phyloP scores from a whole-genome alignment of 2,797 vertebrate genomes.

The Sebastes cheni region DNA sequence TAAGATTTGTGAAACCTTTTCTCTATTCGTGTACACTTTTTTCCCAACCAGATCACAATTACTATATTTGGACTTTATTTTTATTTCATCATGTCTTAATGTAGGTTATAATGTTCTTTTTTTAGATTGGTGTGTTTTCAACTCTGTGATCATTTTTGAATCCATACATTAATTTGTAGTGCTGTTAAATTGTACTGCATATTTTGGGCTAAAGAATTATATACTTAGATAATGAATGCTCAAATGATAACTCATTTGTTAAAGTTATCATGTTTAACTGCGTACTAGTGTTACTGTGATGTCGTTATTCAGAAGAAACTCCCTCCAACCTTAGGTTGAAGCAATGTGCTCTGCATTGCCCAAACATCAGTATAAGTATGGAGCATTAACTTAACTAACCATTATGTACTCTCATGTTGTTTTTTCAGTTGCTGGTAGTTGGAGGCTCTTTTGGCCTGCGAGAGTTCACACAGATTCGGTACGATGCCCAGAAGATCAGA shows the following conservation, averaged over 20 bases:
- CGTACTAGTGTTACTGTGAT: neutral
- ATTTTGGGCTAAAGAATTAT: neutral
- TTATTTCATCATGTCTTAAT: too few species aligned
- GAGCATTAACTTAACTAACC: neutral
- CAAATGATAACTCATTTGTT: neutral
- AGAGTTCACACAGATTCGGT: slow-evolving; percentile 94
- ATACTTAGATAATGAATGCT: neutral
- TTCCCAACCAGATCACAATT: too few species aligned
- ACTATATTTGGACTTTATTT: too few species aligned
- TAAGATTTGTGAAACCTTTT: too few species aligned
- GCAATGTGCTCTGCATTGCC: neutral
- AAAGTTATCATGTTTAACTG: neutral
- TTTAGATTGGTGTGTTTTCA: neutral
- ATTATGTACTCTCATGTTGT: neutral
- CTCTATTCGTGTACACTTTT: too few species aligned
- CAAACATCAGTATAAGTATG: neutral
- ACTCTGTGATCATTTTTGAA: neutral
- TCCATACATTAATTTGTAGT: too few species aligned
- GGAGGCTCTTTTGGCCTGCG: slow-evolving; percentile 94
- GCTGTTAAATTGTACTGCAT: too few species aligned
- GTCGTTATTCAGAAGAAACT: neutral
- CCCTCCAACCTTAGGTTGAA: neutral
- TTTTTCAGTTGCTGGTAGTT: slow-evolving; percentile 88
- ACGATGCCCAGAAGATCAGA: slow-evolving; percentile 87
- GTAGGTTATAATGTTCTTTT: neutral